phyloP scores from a whole-genome alignment of 2,888 invertebrate species.

The Agapetus fuscipes region DNA sequence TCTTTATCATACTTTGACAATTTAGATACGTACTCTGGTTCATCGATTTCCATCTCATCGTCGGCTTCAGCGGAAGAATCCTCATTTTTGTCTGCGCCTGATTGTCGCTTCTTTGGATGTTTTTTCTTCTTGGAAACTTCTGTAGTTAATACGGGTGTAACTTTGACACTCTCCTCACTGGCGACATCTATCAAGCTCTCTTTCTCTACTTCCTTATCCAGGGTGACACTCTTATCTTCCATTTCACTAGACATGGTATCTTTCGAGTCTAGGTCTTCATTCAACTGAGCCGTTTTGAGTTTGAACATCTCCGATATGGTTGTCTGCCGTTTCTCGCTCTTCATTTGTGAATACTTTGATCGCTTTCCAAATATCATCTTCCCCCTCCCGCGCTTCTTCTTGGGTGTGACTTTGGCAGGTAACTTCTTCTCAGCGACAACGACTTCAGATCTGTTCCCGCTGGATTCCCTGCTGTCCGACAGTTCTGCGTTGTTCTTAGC shows the following conservation, averaged over 20 bases:
- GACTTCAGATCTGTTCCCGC: too few species aligned
- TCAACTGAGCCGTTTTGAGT: too few species aligned
- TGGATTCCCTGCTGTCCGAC: too few species aligned
- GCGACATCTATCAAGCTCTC: too few species aligned
- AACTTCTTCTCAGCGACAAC: too few species aligned
- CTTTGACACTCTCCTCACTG: too few species aligned
- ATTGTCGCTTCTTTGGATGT: constrained; percentile 27
- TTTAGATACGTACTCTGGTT: constrained; percentile 35
- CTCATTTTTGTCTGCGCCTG: constrained; percentile 42
- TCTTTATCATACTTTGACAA: constrained; percentile 18
- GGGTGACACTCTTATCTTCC: too few species aligned
- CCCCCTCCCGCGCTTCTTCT: constrained; percentile 1
- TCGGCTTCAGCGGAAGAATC: constrained; percentile 58
- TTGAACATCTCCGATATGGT: constrained; percentile 34
- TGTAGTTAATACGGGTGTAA: too few species aligned
- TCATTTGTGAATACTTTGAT: constrained; percentile 1
- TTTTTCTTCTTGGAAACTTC: constrained; percentile 30
- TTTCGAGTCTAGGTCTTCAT: too few species aligned
- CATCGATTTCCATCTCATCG: constrained; percentile 58
- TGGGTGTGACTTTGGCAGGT: constrained; percentile 5
- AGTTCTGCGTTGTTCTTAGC: too few species aligned
- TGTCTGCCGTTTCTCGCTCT: constrained; percentile 27
- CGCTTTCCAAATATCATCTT: constrained; percentile 6
- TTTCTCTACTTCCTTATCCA: too few species aligned
- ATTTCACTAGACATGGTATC: too few species aligned